Evolutionary conservation across 2,888 invertebrate species (phyloP).

Genomic region (Stenurella melanura): DNA sequence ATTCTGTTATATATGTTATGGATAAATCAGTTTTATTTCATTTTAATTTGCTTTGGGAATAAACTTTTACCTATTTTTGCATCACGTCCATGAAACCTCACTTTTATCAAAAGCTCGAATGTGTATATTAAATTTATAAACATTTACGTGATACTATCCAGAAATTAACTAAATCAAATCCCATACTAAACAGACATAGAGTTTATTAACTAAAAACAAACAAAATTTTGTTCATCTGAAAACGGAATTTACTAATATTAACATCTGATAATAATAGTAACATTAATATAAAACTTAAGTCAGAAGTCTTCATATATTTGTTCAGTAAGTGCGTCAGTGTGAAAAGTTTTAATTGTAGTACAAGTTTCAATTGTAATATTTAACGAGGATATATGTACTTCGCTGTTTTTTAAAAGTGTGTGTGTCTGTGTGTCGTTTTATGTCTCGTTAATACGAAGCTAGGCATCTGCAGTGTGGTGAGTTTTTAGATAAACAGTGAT

Average conservation of each 20-base stretch:
- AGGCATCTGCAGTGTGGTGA: background rate
- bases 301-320: background rate
- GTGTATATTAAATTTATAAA: conserved; percentile 36
- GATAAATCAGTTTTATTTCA: too few species aligned
- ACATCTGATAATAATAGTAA: background rate
- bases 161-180: conserved; percentile 45
- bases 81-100: background rate
- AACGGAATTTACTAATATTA: background rate
- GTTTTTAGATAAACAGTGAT: background rate
- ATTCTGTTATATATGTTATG: too few species aligned
- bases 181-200: conserved; percentile 35
- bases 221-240: conserved; percentile 30
- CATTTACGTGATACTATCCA: conserved; percentile 45
- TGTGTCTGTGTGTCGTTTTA: background rate
- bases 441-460: background rate
- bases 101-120: background rate
- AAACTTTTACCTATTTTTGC: too few species aligned
- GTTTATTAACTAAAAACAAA: conserved; percentile 38
- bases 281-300: background rate
- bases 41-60: too few species aligned
- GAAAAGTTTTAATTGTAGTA: background rate
- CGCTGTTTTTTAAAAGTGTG: background rate
- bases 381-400: background rate
- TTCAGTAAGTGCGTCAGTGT: background rate
- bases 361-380: background rate